Conservation (phyloP, 2,888 invertebrate species). For the Andrena dorsata region DNA sequence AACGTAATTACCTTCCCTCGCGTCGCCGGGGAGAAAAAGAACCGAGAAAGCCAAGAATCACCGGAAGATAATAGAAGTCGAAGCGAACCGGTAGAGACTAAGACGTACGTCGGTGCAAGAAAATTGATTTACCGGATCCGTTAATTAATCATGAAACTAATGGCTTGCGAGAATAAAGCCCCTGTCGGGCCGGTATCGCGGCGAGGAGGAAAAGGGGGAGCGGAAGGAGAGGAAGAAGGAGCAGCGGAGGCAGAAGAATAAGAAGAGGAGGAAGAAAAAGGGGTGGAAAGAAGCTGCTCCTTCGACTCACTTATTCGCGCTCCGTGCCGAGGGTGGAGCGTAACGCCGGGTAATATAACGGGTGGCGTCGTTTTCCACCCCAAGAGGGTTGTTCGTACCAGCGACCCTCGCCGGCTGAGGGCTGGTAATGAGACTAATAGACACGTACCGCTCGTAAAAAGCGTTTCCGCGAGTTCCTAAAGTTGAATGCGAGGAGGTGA, state of each 20-base stretch:
- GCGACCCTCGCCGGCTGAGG: conserved; percentile 49
- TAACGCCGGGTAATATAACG: conserved; percentile 74
- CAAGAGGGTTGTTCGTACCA: conserved; percentile 57
- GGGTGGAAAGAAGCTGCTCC: conserved; percentile 56
- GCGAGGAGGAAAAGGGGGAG: conserved; percentile 29
- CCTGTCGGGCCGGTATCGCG: conserved; percentile 53
- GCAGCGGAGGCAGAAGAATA: conserved; percentile 29
- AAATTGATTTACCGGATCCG: conserved; percentile 71
- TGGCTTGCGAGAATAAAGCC: conserved; percentile 70
- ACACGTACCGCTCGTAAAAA: conserved; percentile 83
- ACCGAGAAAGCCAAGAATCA: conserved; percentile 21
- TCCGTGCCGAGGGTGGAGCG: conserved; percentile 66
- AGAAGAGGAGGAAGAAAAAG: conserved; percentile 23
- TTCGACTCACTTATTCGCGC: conserved; percentile 66
- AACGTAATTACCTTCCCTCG: conserved; percentile 19
- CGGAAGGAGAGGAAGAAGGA: conserved; percentile 14
- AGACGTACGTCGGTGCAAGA: conserved; percentile 48
- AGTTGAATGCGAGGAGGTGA: conserved; percentile 65
- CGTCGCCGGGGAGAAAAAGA: background rate
- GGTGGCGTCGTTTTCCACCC: conserved; percentile 74
- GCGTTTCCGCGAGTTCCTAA: conserved; percentile 75
- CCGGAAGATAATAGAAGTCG: conserved; percentile 37
- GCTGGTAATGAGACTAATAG: conserved; percentile 82
- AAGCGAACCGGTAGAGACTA: conserved; percentile 20
- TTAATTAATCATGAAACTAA: conserved; percentile 77